Evolutionary conservation across 2,888 invertebrate genomes (phyloP).

Genomic region (Lepas anatifera): DNA sequence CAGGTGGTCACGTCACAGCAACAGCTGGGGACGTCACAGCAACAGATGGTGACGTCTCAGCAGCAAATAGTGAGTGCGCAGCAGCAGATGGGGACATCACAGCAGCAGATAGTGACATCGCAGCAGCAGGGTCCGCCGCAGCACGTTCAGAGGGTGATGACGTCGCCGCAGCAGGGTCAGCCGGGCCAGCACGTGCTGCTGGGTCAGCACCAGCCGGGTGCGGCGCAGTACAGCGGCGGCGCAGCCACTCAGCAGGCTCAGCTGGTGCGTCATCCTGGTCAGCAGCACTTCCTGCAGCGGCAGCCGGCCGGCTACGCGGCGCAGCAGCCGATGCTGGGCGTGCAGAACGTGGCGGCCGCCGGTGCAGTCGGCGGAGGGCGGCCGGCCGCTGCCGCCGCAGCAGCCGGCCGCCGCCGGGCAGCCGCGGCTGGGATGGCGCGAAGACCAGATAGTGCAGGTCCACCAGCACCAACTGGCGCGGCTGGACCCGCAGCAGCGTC

Average conservation of each 20-base stretch:
- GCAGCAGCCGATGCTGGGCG: background rate
- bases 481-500: background rate
- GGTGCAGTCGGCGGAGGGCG: background rate
- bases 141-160: background rate
- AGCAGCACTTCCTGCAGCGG: background rate
- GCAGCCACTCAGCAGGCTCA: too few relatives aligned
- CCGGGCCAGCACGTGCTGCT: background rate
- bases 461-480: conserved; percentile 2
- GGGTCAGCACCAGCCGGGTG: background rate
- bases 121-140: background rate
- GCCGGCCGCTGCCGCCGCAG: background rate
- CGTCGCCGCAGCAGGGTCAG: background rate
- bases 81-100: background rate
- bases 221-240: background rate
- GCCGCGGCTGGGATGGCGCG: background rate
- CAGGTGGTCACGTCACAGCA: too few relatives aligned
- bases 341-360: conserved; percentile 7
- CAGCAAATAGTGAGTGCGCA: too few relatives aligned
- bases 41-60: conserved; percentile 14
- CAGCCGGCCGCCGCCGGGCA: background rate
- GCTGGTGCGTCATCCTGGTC: background rate
- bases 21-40: too few relatives aligned
- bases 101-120: background rate
- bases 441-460: background rate
- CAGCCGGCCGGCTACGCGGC: background rate